Evolutionary conservation across 2,797 vertebrate genomes (phyloP).

Genomic region (Macropus fuliginosus): DNA sequence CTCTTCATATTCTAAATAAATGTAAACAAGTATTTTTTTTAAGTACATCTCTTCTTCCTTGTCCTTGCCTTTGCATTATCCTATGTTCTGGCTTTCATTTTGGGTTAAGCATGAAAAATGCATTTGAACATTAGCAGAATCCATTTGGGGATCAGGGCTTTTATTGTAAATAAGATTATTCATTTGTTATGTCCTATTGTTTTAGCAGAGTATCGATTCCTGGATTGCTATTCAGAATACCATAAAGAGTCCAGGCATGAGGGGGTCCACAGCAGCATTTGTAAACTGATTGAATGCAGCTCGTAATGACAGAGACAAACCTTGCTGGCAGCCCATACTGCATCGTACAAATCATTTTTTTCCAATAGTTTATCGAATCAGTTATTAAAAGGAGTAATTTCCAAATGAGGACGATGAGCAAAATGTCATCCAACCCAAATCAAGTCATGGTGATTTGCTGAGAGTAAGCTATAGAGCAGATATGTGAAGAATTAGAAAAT

Average conservation of each 20-base stretch:
- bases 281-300: constrained; percentile 81
- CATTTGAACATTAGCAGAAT: constrained; percentile 83
- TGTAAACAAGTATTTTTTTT: constrained; percentile 22
- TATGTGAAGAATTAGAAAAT: constrained; percentile 73
- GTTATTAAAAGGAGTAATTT: constrained; percentile 80
- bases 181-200: constrained; percentile 85
- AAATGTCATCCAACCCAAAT: constrained; percentile 69
- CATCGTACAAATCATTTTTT: constrained; percentile 85
- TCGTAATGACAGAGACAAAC: constrained; percentile 83
- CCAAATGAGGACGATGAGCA: constrained; percentile 60
- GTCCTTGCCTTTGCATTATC: constrained; percentile 33
- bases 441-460: constrained; percentile 72
- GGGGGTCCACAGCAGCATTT: constrained; percentile 78
- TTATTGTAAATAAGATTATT: constrained; percentile 88
- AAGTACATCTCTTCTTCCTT: constrained; percentile 18
- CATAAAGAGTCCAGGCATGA: constrained; percentile 68
- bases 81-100: constrained; percentile 73
- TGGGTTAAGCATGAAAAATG: constrained; percentile 82
- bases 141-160: constrained; percentile 79
- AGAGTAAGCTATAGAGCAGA: constrained; percentile 36
- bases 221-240: constrained; percentile 82
- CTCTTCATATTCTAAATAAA: constrained; percentile 63
- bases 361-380: constrained; percentile 84
- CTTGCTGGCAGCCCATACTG: constrained; percentile 80
- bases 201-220: constrained; percentile 86